A percentile compares a stretch with the other conserved stretches of the same genome.
Conservation (phyloP, 2,113 vertebrate species). For the Phyllopteryx taeniolatus region DNA sequence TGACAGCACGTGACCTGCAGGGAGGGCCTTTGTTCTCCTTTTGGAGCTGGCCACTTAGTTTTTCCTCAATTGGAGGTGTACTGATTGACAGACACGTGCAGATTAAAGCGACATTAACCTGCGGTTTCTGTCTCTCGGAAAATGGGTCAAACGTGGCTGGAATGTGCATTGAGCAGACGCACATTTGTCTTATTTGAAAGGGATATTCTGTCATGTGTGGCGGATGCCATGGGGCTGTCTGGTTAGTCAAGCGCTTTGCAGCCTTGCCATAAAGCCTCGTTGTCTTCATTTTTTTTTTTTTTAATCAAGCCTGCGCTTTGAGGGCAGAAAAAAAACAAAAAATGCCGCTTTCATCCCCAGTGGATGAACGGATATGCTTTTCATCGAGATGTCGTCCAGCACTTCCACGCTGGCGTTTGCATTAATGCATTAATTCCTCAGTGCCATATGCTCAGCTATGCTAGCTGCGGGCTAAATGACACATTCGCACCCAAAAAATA, state of each 20-base stretch:
- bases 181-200: slow-evolving; percentile 30
- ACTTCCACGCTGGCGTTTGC: slow-evolving; percentile 49
- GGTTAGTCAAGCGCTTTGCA: slow-evolving; percentile 26
- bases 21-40: not conserved
- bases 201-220: slow-evolving; percentile 31
- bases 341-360: slow-evolving; percentile 49
- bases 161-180: slow-evolving; percentile 12
- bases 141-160: slow-evolving; percentile 27
- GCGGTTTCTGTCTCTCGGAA: slow-evolving; percentile 1
- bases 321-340: slow-evolving; percentile 8
- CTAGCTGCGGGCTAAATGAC: slow-evolving; percentile 59
- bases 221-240: slow-evolving; percentile 47
- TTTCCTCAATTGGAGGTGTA: not conserved
- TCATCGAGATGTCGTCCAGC: slow-evolving; percentile 61
- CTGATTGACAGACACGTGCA: slow-evolving; percentile 3
- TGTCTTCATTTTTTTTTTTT: slow-evolving; percentile 54
- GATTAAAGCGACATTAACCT: not conserved
- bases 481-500: slow-evolving; percentile 48
- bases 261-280: slow-evolving; percentile 18
- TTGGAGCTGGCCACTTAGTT: not conserved
- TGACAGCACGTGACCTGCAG: too few species aligned
- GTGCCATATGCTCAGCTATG: slow-evolving; percentile 41
- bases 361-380: slow-evolving; percentile 53
- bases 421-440: slow-evolving; percentile 61
- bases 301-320: slow-evolving; percentile 28